Conservation (phyloP, 1,140 invertebrate species). For the Drosophila teissieri region DNA sequence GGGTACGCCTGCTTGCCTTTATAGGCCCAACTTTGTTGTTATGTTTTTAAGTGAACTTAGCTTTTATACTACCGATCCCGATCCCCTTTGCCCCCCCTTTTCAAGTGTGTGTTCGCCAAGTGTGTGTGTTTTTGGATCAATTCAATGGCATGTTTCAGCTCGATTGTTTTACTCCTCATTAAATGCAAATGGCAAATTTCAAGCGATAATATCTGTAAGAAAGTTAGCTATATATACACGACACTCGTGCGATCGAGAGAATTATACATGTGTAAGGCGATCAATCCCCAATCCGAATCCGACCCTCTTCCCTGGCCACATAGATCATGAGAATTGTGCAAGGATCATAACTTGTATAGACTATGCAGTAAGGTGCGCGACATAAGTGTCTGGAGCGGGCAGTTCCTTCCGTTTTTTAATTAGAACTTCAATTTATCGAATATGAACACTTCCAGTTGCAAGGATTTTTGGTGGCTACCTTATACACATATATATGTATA, state of each 20-base stretch:
- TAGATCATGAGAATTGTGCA: conserved; percentile 30
- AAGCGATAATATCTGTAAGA: conserved; percentile 19
- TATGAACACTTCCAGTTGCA: no score
- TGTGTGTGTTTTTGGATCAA: conserved; percentile 20
- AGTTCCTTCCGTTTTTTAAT: conserved; percentile 5
- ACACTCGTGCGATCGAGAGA: conserved; percentile 7
- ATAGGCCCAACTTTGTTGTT: conserved; percentile 62
- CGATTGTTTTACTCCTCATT: neutral
- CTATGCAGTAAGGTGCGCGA: conserved; percentile 36
- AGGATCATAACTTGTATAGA: conserved; percentile 38
- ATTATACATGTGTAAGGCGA: conserved; percentile 41
- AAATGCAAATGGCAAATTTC: conserved; percentile 14
- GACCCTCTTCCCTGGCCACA: conserved; percentile 5
- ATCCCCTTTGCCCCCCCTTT: neutral
- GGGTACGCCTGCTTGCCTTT: neutral
- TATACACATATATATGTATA: neutral
- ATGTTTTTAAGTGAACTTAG: conserved; percentile 71
- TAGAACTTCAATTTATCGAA: no score
- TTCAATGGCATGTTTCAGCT: conserved; percentile 11
- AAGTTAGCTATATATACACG: conserved; percentile 19
- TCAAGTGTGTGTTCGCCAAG: no score
- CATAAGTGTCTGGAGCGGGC: neutral
- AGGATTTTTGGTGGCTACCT: no score
- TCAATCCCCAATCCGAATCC: conserved; percentile 20
- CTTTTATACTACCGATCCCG: conserved; percentile 38